A percentile compares a stretch with the other conserved stretches of the same genome.
Evolutionary conservation across 1,140 invertebrate species (phyloP).

Genomic region (Nymphalis io): DNA sequence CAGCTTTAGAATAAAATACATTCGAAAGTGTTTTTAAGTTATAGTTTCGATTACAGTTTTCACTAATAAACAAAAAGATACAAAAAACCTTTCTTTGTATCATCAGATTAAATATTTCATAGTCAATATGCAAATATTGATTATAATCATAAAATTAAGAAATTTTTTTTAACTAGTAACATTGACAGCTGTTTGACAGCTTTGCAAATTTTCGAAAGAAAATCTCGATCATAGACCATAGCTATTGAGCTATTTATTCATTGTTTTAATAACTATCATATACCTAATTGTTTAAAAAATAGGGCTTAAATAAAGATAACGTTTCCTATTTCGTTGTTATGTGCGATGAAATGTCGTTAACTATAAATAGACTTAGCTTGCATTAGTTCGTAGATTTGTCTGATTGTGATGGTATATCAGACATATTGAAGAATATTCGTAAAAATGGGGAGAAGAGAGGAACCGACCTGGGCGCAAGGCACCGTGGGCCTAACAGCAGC

Average conservation of each 20-base stretch:
- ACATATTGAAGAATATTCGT: conserved; percentile 53
- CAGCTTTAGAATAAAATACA: too few relatives aligned
- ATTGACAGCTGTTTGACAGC: conserved; percentile 71
- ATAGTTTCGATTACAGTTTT: too few relatives aligned
- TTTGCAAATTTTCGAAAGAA: conserved; percentile 68
- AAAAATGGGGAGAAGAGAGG: conserved; percentile 68
- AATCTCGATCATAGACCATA: conserved; percentile 38
- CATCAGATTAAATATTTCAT: too few relatives aligned
- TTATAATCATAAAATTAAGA: not conserved
- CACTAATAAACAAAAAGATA: too few relatives aligned
- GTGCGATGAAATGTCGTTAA: conserved; percentile 50
- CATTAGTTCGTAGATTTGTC: conserved; percentile 54
- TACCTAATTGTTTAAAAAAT: not conserved
- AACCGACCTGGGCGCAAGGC: conserved; percentile 61
- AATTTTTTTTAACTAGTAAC: conserved; percentile 36
- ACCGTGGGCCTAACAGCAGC: conserved; percentile 64
- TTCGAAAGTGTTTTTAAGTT: too few relatives aligned
- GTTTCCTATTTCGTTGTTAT: conserved; percentile 39
- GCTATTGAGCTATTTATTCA: conserved; percentile 17
- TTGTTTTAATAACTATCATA: conserved; percentile 18
- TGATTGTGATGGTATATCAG: conserved; percentile 66
- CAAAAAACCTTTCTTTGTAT: too few relatives aligned
- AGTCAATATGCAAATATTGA: not conserved
- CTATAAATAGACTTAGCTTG: conserved; percentile 66
- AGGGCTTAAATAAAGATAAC: conserved; percentile 15